Base-by-base conservation (phyloP, 1,140 invertebrate species). In the Eriocheir sinensis region DNA sequence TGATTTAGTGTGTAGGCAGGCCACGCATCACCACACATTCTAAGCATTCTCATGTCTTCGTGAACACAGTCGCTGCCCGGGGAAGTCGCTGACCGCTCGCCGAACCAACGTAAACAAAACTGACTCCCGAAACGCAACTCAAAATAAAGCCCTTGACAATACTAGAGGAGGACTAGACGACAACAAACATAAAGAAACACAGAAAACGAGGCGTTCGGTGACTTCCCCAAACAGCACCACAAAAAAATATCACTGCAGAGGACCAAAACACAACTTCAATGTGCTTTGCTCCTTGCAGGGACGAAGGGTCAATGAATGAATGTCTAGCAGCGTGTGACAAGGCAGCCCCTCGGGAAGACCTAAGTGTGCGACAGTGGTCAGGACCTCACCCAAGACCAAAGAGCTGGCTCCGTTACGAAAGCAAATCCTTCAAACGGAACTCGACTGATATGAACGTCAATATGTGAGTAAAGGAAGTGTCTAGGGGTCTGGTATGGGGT, bases 41-140 rank as follows among this genome's bases (percentile, higher is more conserved):
- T 48, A 89, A 79, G 86, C 86, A 72, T 80, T 93, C 85, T 89
- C 30, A 21, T 30, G 38, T 86, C 30, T 80, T 60, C 72, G 53
- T 89, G 93, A 93, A 93, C 93, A 41, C 81, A 72, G 81, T 53
- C 81, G 80, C 30, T 32, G 38, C 83, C n/a, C n/a, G n/a, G 72
- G 34, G 41, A 48, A 93, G 81, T 32, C 79, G 80, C 93, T 93
- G 93, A 86, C 89, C 89, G 93, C 32, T 93, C 89, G 38, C 15
- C 41, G 17, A 21, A 8, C 44, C 41, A 41, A n/a, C 21, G n/a
- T n/a, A 72, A 72, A 72, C 8, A 72, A 4, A 6, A 53, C 48
- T 53, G 2, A n/a, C n/a, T n/a, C n/a, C n/a, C 15, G 44, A 48
- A 48, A 48, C 44, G 4, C 44, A 8, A 4, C 44, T 48, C 15